Conservation (phyloP, 2,797 vertebrate species). For the Anguilla pacifica region DNA sequence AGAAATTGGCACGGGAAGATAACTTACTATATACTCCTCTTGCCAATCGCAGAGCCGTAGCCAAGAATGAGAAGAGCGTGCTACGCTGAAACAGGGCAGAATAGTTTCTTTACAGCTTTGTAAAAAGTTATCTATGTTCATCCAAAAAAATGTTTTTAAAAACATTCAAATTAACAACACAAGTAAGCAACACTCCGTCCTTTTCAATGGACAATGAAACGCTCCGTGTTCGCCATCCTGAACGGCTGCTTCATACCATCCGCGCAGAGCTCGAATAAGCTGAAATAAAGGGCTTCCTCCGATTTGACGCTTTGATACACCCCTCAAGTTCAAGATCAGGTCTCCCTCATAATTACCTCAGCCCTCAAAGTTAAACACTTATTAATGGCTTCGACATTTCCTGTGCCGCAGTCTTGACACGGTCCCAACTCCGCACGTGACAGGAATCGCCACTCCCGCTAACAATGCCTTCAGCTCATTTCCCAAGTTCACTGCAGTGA, state of each 20-base stretch:
- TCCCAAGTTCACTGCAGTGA: slow-evolving; percentile 1
- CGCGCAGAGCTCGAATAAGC: neutral
- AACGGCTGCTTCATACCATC: neutral
- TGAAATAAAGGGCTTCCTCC: neutral
- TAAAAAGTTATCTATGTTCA: neutral
- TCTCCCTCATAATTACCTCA: too few species aligned
- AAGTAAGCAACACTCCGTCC: too few species aligned
- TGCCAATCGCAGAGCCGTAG: neutral
- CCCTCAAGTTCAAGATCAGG: neutral
- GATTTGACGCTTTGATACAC: neutral
- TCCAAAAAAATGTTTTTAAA: neutral
- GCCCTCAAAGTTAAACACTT: too few species aligned
- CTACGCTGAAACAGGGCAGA: neutral
- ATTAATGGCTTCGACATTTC: too few species aligned
- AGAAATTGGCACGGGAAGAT: neutral
- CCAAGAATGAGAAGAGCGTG: neutral
- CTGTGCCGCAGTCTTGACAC: neutral
- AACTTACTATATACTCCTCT: neutral
- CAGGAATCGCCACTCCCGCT: neutral
- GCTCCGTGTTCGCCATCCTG: neutral
- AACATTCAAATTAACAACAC: neutral
- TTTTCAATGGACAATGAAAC: neutral
- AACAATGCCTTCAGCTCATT: neutral
- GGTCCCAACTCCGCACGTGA: neutral
- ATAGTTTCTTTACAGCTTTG: neutral